Conservation (phyloP, 2,797 vertebrate genomes). For the Mus minutoides region DNA sequence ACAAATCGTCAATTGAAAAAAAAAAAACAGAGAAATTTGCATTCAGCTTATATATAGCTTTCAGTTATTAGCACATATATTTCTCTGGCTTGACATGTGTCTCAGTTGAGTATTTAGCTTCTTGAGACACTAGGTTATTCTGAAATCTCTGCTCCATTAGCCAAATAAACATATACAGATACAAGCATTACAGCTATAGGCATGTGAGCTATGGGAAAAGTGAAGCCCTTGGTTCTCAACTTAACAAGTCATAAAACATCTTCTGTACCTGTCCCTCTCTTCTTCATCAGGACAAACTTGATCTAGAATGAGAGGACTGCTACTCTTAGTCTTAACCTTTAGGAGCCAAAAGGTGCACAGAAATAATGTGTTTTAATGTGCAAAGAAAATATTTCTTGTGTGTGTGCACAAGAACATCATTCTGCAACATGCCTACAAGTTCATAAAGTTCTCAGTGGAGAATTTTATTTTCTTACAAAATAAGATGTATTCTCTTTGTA, state of each 20-base stretch:
- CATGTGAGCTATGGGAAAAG: neutral
- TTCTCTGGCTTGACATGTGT: conserved; percentile 1
- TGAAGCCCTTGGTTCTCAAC: neutral
- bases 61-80: conserved; percentile 9
- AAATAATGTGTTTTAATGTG: neutral
- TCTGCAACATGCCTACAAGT: conserved; percentile 11
- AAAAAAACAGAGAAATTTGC: neutral
- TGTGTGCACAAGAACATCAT: neutral
- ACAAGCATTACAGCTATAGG: neutral
- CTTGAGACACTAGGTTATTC: neutral
- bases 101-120: neutral
- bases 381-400: neutral
- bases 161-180: neutral
- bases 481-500: neutral
- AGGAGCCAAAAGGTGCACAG: neutral
- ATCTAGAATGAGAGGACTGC: neutral
- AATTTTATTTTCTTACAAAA: conserved; percentile 14
- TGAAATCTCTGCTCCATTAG: neutral
- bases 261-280: neutral
- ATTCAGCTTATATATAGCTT: neutral
- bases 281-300: neutral
- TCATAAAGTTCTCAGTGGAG: neutral
- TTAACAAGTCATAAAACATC: neutral
- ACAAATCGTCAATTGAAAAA: neutral
- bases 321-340: neutral